Evolutionary conservation across 1,140 invertebrate species (phyloP), one percentile per base, ranked within the genome.

Genomic region (Drosophila takahashii): DNA sequence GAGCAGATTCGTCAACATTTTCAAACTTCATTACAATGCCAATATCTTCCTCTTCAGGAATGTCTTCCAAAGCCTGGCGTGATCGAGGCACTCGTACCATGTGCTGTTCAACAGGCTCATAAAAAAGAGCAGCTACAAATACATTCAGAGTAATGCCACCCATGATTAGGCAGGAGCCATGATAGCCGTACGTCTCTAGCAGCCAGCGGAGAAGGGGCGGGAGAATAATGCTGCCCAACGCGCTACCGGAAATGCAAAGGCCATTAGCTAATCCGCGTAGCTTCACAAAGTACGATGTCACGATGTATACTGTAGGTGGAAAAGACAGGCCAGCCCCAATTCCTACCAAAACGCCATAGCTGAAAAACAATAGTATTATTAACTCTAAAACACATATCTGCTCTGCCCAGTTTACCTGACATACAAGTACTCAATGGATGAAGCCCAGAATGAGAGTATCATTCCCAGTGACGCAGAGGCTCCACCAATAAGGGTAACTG

Each of bases 231-330:
- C 94, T 93, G 18, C 97, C 97, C 45, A 98, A 93, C 2, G 97
- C 96, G 81, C 96, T 97, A 13, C 97, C 97, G 3, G 97, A 97
- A 92, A 97, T 97, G 77, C 96, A 97, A 15, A 98, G 94, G 0
- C 97, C 97, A 92, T 98, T 98, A 16, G 97, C 97, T 9, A 98
- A 93, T 3, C 97, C 97, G 45, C 97, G 93, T 34, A 95, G 93
- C 51, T 95, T 94, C 2, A 96, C 94, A 91, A 98, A 98, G 91
- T 98, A 98, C 42, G 96, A 96, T 8, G 96, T 97, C 42, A 97
- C 96, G 78, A 98, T 97, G 89, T 97, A 97, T n/a, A 98, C 96
- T 0, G 97, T 97, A 27, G 97, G 96, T 4, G 97, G 96, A 92
- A 97, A 97, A 0, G 96, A 95, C 29, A 97, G 92, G 0, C 96